Percentiles rank a stretch among this genome's conserved stretches.
These are phyloP conservation scores for Opisthograptis luteolata DNA, from an alignment of 2,888 invertebrate species.

Conservation along the genomic window DNA sequence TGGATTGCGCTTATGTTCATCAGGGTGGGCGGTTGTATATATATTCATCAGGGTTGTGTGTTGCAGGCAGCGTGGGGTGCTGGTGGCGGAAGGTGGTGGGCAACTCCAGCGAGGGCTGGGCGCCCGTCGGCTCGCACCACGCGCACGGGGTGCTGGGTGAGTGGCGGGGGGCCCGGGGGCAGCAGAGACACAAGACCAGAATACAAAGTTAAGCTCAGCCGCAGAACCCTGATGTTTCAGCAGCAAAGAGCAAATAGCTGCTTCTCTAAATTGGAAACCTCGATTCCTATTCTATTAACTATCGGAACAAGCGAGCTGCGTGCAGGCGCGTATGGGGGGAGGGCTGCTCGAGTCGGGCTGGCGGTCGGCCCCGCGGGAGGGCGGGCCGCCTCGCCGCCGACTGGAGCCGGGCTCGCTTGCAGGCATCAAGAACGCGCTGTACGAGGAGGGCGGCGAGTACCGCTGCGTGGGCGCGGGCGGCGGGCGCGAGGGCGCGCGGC, in stretches of 20 bases:
- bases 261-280: too few species aligned
- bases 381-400: too few species aligned
- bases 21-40: neutral
- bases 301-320: too few species aligned
- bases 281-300: too few species aligned
- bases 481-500: constrained; percentile 62
- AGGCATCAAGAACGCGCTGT: constrained; percentile 87
- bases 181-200: neutral
- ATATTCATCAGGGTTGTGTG: neutral
- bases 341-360: too few species aligned
- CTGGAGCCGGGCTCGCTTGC: neutral
- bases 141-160: constrained; percentile 76
- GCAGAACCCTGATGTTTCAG: too few species aligned
- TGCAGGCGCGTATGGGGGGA: too few species aligned
- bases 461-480: constrained; percentile 86
- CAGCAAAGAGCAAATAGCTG: too few species aligned
- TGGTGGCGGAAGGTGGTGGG: constrained; percentile 78
- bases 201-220: too few species aligned
- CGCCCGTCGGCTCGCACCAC: constrained; percentile 72
- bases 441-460: constrained; percentile 91
- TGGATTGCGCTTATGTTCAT: too few species aligned
- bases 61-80: constrained; percentile 73
- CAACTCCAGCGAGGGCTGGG: constrained; percentile 68
- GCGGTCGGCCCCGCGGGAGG: too few species aligned
- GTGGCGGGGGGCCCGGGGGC: constrained; percentile 1